Evolutionary conservation across 2,888 invertebrate species (phyloP), one percentile per base, ranked within the genome.

Genomic region (Lithophane leautieri): DNA sequence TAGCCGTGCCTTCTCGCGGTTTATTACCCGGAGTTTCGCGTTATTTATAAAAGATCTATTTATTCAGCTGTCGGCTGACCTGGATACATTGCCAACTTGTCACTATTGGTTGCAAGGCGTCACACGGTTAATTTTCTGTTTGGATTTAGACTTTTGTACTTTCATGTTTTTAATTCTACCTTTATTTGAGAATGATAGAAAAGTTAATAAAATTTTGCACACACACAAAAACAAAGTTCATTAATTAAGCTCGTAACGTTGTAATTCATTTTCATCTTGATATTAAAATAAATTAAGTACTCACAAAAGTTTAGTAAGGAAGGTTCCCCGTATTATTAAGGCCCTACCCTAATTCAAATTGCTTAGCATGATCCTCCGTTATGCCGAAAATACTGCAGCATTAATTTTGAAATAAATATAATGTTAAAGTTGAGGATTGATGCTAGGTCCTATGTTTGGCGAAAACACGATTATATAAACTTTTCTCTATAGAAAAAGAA

Each of bases 1-100:
- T 94, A 90, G 90, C 90, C 90, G 91, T 89, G 82, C 85, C 83
- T 86, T 78, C 84, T 80, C 86, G 82, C 89, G 81, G 89, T 89
- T 88, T 87, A 85, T 84, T 89, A 85, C 86, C 85, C 84, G 80
- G 88, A 88, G 90, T 91, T 91, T 91, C 85, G 90, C 88, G 93
- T 94, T 95, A 95, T 95, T 95, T 95, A 95, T 95, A 95, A 94
- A 93, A 93, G 88, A 92, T 88, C 94, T 95, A 95, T 96, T 96
- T 96, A 94, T 95, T 95, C 95, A 95, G 94, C 94, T 93, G 95
- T 88, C 90, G 90, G 86, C 85, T 93, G 95, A 95, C 96, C 96
- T 95, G 94, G 91, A 94, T 95, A 93, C 92, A 89, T 87, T 90
- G 94, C 92, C 93, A 93, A 92, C 89, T 89, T 93, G 92, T 92